Base-by-base conservation (phyloP, 2,888 invertebrate species). In the Macrostomum cliftonense region DNA sequence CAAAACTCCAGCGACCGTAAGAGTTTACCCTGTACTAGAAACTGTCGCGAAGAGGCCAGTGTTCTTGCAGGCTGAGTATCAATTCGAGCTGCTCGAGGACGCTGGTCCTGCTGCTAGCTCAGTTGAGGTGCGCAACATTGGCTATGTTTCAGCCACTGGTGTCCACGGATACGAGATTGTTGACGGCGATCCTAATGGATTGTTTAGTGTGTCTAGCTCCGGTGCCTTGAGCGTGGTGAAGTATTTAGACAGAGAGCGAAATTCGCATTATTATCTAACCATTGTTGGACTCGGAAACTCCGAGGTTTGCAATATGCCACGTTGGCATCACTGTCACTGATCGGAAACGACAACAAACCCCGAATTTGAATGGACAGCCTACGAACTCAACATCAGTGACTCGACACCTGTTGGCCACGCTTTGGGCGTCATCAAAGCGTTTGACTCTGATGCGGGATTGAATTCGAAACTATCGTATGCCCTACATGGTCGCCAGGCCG, bases 371-470 rank as follows among this genome's bases (percentile, higher is more conserved):
- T 81, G 85, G 58, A 82, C 82, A 1, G 83, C 82, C 14, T 91
- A 89, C 68, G 89, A 91, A 73, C 85, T 86, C 2, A 88, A 89
- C 1, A 70, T 93, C 47, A 71, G 81, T 7, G 93, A 93, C 72
- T 84, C 86, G 1, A 85, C 84, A 2, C 78, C 83, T 1, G 86
- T 91, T 0, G 93, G 93, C 67, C 81, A 82, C 45, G 75, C 86
- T 57, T 60, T 68, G 49, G 57, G 58, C 42, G 51, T 54, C 39
- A 53, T 65, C 12, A 54, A 53, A 13, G 66, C 67, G 12, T 54
- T 53, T 13, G 68, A 67, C 55, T 53, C 43, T 7, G 67, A 67
- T 51, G 42, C 45, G 21, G 67, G 64, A 1, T 9, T 12, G 28
- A 46, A 43, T 19, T 14, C 40, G 17, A 16, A 14, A 11, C 16